A percentile compares a stretch with the other conserved stretches of the same genome.
Evolutionary conservation across 2,888 invertebrate species (phyloP).

Genomic region (Isotomurus palustris): DNA sequence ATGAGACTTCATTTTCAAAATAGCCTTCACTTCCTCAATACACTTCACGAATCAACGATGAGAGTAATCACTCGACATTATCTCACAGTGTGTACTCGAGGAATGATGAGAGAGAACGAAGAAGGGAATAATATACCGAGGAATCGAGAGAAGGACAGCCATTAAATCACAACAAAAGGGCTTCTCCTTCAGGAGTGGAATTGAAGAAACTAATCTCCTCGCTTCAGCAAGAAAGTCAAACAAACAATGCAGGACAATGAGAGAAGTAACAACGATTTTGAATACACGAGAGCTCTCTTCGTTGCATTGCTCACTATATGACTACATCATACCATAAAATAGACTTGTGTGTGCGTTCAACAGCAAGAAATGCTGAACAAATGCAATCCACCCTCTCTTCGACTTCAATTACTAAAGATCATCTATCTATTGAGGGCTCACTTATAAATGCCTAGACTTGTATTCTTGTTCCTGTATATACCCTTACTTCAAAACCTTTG

Average conservation of each 20-base stretch:
- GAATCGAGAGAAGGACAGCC: background rate
- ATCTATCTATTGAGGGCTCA: background rate
- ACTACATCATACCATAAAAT: no score
- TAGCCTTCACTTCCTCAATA: no score
- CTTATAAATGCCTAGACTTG: no score
- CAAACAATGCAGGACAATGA: background rate
- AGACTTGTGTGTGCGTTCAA: no score
- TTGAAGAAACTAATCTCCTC: slow-evolving; percentile 4
- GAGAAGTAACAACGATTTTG: background rate
- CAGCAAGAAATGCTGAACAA: background rate
- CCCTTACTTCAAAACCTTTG: no score
- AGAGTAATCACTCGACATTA: no score
- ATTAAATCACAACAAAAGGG: slow-evolving; percentile 7
- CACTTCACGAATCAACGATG: no score
- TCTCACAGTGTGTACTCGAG: background rate
- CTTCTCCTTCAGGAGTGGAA: background rate
- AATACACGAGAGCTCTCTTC: no score
- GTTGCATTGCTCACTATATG: no score
- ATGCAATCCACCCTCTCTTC: slow-evolving; percentile 5
- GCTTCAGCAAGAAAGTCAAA: slow-evolving; percentile 6
- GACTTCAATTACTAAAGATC: slow-evolving; percentile 6
- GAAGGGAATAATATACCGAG: no score
- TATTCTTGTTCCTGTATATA: no score
- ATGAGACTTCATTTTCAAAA: no score
- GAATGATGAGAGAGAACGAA: background rate